These are phyloP conservation scores for Melipona bicolor DNA, from an alignment of 2,888 invertebrate genomes.

Conservation along the genomic window DNA sequence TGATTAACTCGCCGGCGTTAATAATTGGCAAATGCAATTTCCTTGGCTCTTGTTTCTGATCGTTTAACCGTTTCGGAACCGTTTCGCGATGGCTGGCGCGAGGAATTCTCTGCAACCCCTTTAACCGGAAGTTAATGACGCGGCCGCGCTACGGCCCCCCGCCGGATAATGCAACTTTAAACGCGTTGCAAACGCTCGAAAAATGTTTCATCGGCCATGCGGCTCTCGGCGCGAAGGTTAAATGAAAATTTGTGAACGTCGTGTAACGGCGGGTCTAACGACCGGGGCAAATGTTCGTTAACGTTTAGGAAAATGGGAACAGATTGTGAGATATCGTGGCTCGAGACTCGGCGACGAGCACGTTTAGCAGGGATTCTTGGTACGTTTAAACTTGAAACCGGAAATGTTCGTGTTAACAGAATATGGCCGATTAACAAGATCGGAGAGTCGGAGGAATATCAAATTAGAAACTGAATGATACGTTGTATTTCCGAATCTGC, in stretches of 20 bases:
- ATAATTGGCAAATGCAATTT: constrained; percentile 9
- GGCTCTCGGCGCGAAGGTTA: neutral
- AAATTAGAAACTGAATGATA: no score
- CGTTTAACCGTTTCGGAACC: constrained; percentile 5
- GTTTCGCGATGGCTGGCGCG: neutral
- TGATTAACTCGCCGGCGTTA: constrained; percentile 13
- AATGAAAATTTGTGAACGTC: constrained; percentile 7
- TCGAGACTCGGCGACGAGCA: no score
- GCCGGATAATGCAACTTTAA: constrained; percentile 30
- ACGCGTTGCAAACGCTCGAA: constrained; percentile 6
- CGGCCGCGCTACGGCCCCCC: neutral
- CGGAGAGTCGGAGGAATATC: no score
- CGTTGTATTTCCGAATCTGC: no score
- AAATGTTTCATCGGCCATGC: constrained; percentile 11
- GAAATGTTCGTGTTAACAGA: neutral
- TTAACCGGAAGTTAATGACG: constrained; percentile 33
- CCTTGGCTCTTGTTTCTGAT: neutral
- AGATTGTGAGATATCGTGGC: neutral
- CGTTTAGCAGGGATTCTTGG: neutral
- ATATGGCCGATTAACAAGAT: no score
- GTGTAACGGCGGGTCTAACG: neutral
- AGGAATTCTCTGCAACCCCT: neutral
- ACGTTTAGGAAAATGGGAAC: neutral
- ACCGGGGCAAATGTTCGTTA: neutral
- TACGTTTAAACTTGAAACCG: neutral